A percentile compares a stretch with the other conserved stretches of the same genome.
phyloP scores from a whole-genome alignment of 2,888 invertebrate genomes.

The Patella pellucida region DNA sequence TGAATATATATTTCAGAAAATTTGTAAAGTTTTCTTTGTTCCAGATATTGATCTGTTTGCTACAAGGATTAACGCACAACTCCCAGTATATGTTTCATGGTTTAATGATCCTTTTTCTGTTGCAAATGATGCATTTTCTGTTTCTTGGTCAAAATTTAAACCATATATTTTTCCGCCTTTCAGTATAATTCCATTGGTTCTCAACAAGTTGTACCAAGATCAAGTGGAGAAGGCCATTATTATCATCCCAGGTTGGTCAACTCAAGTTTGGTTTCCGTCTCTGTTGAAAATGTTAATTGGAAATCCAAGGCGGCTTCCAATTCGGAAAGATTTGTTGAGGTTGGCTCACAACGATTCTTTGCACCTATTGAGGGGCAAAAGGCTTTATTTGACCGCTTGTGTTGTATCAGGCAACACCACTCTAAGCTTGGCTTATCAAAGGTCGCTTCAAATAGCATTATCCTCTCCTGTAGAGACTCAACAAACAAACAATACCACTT shows the following conservation, averaged over 20 bases:
- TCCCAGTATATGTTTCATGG: constrained; percentile 27
- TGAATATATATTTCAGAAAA: constrained; percentile 19
- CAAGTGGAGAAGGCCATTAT: background rate
- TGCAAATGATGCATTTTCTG: constrained; percentile 25
- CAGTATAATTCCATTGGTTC: constrained; percentile 17
- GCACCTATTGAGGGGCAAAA: constrained; percentile 25
- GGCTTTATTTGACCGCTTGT: constrained; percentile 19
- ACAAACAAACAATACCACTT: constrained; percentile 26
- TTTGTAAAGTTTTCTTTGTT: constrained; percentile 23
- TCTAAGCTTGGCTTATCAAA: constrained; percentile 28
- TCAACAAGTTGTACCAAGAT: constrained; percentile 14
- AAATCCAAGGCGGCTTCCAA: constrained; percentile 29
- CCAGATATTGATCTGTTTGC: constrained; percentile 37
- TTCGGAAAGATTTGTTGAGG: constrained; percentile 28
- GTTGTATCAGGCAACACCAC: constrained; percentile 31
- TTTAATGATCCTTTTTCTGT: constrained; percentile 26
- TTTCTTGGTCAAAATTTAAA: constrained; percentile 28
- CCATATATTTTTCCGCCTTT: constrained; percentile 37
- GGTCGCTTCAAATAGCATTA: constrained; percentile 20
- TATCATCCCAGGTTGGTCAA: background rate
- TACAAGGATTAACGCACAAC: constrained; percentile 28
- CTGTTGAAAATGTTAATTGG: constrained; percentile 5
- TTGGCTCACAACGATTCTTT: constrained; percentile 24
- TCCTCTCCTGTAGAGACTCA: background rate
- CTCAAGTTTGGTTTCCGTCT: background rate